Base-by-base conservation (phyloP, 2,888 invertebrate species). In the Gnatocerus cornutus region DNA sequence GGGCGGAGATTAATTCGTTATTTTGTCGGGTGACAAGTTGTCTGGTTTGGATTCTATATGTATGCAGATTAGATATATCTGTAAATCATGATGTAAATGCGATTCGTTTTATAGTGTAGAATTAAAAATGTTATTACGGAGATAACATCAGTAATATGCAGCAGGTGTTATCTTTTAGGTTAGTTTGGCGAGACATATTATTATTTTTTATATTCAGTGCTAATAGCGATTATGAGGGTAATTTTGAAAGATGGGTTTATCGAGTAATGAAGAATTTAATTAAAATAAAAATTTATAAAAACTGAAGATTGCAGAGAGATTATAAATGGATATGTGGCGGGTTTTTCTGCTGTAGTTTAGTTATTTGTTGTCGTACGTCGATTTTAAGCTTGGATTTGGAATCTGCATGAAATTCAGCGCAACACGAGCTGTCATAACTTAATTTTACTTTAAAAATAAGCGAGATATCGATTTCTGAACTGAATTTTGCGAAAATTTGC, bases 1-100 rank as follows among this genome's bases (percentile, higher is more conserved):
- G 14, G 10, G 10, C 46, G 41, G 5, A 41, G 10, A 41, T 41
- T 41, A n/a, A 10, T 41, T 41, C 41, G n/a, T 33, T 33, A 33
- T 9, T 9, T 33, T 33, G 7, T 33, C 33, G 6, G 6, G n/a
- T 33, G 29, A 29, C 7, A 4, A 7, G 29, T 5, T 29, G 5
- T 7, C 7, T 29, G 29, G 29, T 29, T 29, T 29, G 7, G 7
- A 5, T 4, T 29, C 7, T 29, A 29, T 29, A 29, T 29, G n/a
- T 29, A 29, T 29, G 7, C 5, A 4, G 7, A 4, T 29, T 29
- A 29, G 7, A 29, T 29, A 7, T 29, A 29, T 29, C 7, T 29
- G 4, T 29, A 29, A 5, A 29, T 29, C 29, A 29, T 29, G 29
- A n/a, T n/a, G n/a, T n/a, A n/a, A n/a, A n/a, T n/a, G n/a, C n/a